These are phyloP conservation scores for Pterois miles DNA, from an alignment of 2,797 vertebrate species.

Conservation along the genomic window DNA sequence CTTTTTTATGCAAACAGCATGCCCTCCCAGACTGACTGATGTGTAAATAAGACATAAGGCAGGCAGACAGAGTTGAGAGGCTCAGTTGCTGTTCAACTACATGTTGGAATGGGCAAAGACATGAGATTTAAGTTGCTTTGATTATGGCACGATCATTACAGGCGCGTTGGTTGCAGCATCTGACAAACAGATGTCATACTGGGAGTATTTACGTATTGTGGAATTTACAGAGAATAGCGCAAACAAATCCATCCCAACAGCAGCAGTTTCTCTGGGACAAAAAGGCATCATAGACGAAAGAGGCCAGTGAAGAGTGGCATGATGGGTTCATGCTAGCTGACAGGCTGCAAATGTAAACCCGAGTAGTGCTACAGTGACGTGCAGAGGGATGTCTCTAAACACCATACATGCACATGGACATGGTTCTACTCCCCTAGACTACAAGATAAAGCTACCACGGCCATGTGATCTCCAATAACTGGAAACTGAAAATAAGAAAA, in stretches of 20 bases:
- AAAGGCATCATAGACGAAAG: conserved; percentile 25
- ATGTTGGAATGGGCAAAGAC: conserved; percentile 30
- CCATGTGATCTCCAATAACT: not conserved
- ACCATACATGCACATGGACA: not conserved
- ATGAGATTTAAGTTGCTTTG: conserved; percentile 24
- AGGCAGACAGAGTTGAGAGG: conserved; percentile 29
- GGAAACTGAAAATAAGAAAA: not conserved
- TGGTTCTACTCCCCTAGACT: not conserved
- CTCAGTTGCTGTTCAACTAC: conserved; percentile 39
- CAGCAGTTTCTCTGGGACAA: not conserved
- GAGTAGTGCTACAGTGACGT: not conserved
- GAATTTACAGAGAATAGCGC: not conserved
- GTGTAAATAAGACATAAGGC: conserved; percentile 58
- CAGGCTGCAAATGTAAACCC: conserved; percentile 7
- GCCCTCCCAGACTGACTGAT: conserved; percentile 30
- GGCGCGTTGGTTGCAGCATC: conserved; percentile 9
- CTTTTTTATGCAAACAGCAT: conserved; percentile 34
- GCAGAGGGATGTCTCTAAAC: not conserved
- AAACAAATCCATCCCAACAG: conserved; percentile 3
- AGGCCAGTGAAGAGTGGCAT: conserved; percentile 22
- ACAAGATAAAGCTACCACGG: not conserved
- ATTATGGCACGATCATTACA: conserved; percentile 39
- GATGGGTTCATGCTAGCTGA: conserved; percentile 25
- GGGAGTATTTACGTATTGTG: conserved; percentile 1
- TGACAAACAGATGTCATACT: conserved; percentile 42